A percentile compares a stretch with the other conserved stretches of the same genome.
Conservation (phyloP, 2,113 vertebrate species). For the Oenanthe oenanthe region DNA sequence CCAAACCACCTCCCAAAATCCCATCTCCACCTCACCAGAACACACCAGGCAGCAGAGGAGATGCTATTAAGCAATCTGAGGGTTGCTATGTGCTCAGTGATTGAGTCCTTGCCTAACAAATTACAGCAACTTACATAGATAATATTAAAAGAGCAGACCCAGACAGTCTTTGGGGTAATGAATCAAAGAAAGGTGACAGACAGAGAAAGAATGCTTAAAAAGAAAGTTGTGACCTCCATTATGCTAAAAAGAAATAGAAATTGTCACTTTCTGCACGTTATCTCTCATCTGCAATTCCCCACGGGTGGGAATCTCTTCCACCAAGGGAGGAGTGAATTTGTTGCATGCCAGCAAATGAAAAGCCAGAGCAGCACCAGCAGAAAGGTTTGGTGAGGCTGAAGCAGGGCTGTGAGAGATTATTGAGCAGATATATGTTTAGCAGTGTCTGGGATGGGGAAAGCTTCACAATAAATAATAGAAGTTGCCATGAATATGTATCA, state of each 20-base stretch:
- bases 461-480: background rate
- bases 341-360: background rate
- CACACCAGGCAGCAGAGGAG: background rate
- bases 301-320: background rate
- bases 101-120: background rate
- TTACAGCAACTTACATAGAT: background rate
- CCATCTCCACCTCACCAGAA: background rate
- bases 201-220: conserved; percentile 2
- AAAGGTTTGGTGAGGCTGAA: background rate
- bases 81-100: background rate
- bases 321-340: background rate
- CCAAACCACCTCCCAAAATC: background rate
- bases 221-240: conserved; percentile 4
- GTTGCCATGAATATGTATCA: background rate
- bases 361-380: background rate
- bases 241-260: background rate
- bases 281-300: background rate
- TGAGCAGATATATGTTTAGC: background rate
- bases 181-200: conserved; percentile 11
- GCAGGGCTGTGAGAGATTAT: background rate
- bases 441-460: background rate
- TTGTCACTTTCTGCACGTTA: background rate
- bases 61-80: background rate
- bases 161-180: background rate
- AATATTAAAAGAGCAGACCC: background rate